Base-by-base conservation (phyloP, 92 coral and sea anemone species). In the Palythoa heliodiscus region DNA sequence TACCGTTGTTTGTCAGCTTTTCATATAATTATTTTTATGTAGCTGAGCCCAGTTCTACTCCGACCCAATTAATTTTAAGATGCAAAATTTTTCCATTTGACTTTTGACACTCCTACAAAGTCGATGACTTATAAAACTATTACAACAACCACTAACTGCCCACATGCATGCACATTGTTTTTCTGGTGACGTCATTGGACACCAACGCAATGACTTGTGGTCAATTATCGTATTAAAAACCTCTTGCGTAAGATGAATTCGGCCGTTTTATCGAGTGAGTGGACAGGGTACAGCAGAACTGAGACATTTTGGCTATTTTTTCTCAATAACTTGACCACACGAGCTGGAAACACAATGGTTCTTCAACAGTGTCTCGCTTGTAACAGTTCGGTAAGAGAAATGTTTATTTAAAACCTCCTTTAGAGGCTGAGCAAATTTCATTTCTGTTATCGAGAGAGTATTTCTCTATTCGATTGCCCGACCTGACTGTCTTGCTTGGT, bases 171-270 rank as follows among this genome's bases (percentile, higher is more conserved):
- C 35, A 43, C 69, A 63, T n/a, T 19, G 9, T 63, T 63, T 63
- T n/a, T 9, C 69, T 4, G 20, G 25, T 63, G 69, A 63, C 69
- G 69, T 63, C 69, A 63, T 63, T 8, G 25, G 69, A 2, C 69
- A 63, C 69, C 69, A 63, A 63, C 69, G 69, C 69, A 63, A 63
- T 63, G 69, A 9, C 69, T 19, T 63, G 69, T n/a, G 69, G 69
- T 63, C 25, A 63, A 63, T 63, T 63, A 63, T 63, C 35, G 25
- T n/a, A 19, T 19, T 63, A 7, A 63, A 60, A 60, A 0, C 11
- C 69, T 63, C 24, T 63, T 63, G 69, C 69, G 69, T 63, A 63
- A 63, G 24, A 19, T 11, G 19, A 19, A 19, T 63, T n/a, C 11
- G 29, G 69, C 69, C 29, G 69, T 63, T 63, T 60, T 23, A n/a